A percentile compares a stretch with the other conserved stretches of the same genome.
Evolutionary conservation across 1,140 invertebrate species (phyloP).

Genomic region (Carcinoscorpius rotundicauda): DNA sequence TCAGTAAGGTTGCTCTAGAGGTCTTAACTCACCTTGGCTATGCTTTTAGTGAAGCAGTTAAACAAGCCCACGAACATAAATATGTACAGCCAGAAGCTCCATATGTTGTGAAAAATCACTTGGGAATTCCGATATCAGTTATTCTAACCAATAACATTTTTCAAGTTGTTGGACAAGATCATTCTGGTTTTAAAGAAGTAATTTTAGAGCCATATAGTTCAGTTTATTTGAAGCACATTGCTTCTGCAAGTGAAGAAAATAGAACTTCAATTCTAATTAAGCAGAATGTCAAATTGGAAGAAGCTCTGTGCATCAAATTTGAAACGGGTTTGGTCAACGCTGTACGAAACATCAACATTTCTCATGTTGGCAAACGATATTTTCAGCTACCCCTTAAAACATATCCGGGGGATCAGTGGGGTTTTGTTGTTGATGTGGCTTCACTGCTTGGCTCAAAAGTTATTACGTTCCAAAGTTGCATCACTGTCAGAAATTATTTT

Average conservation of each 20-base stretch:
- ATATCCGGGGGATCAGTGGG: slow-evolving; percentile 51
- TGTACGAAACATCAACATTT: slow-evolving; percentile 53
- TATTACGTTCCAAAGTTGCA: slow-evolving; percentile 32
- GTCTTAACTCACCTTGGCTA: slow-evolving; percentile 37
- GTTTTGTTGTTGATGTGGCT: slow-evolving; percentile 61
- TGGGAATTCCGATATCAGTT: slow-evolving; percentile 54
- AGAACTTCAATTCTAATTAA: too few species aligned
- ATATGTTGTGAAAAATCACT: slow-evolving; percentile 68
- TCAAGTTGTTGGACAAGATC: slow-evolving; percentile 1
- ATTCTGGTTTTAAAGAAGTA: too few species aligned
- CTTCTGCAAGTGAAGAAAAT: too few species aligned
- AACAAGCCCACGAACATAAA: slow-evolving; percentile 25
- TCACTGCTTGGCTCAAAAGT: slow-evolving; percentile 55
- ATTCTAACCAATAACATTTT: slow-evolving; percentile 31
- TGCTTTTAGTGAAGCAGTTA: slow-evolving; percentile 37
- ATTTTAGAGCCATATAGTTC: too few species aligned
- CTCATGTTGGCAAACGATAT: slow-evolving; percentile 74
- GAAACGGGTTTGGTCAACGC: slow-evolving; percentile 32
- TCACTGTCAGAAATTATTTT: background rate
- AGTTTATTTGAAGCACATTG: too few species aligned
- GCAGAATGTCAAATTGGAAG: too few species aligned
- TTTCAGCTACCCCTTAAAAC: slow-evolving; percentile 53
- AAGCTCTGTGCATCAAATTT: slow-evolving; percentile 4
- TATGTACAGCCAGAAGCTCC: slow-evolving; percentile 49
- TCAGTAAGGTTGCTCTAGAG: slow-evolving; percentile 81